Evolutionary conservation across 2,888 invertebrate genomes (phyloP).

Genomic region (Crossocerus cetratus): DNA sequence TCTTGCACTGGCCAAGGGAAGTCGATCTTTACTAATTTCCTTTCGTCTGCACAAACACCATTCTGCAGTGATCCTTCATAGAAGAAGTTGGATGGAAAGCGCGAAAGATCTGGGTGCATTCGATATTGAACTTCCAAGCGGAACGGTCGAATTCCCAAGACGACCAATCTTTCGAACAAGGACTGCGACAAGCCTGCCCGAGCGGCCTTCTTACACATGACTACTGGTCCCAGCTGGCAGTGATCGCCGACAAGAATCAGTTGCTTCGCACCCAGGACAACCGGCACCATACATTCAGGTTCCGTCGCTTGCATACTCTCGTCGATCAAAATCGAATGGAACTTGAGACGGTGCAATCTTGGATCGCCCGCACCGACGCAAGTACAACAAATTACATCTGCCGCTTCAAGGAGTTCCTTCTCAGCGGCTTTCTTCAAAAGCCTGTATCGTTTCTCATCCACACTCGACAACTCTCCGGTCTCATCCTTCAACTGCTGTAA

Average conservation of each 20-base stretch:
- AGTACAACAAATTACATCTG: slow-evolving; percentile 99
- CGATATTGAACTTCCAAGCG: slow-evolving; percentile 98
- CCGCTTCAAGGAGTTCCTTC: slow-evolving; percentile 93
- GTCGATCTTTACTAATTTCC: slow-evolving; percentile 92
- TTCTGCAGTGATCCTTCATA: slow-evolving; percentile 99
- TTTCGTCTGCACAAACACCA: slow-evolving; percentile 97
- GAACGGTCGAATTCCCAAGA: slow-evolving; percentile 97
- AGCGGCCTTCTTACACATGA: slow-evolving; percentile 99
- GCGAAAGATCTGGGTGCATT: slow-evolving; percentile 98
- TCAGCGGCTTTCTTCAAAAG: slow-evolving; percentile 94
- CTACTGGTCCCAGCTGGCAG: slow-evolving; percentile 98
- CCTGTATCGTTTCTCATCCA: slow-evolving; percentile 96
- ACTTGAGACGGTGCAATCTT: slow-evolving; percentile 93
- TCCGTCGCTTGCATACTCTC: slow-evolving; percentile 98
- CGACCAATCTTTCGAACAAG: slow-evolving; percentile 97
- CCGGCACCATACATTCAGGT: slow-evolving; percentile 99
- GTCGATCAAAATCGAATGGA: slow-evolving; percentile 97
- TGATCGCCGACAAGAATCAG: slow-evolving; percentile 99
- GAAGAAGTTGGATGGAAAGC: slow-evolving; percentile 99
- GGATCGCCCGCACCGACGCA: slow-evolving; percentile 99
- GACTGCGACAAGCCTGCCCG: slow-evolving; percentile 98
- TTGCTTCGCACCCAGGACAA: slow-evolving; percentile 97
- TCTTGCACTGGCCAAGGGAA: slow-evolving; percentile 99
- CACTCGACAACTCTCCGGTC: slow-evolving; percentile 96
- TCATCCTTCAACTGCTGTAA: slow-evolving; percentile 98